Evolutionary conservation across 2,797 vertebrate species (phyloP), one percentile per base, ranked within the genome.

Genomic region (Alosa sapidissima): DNA sequence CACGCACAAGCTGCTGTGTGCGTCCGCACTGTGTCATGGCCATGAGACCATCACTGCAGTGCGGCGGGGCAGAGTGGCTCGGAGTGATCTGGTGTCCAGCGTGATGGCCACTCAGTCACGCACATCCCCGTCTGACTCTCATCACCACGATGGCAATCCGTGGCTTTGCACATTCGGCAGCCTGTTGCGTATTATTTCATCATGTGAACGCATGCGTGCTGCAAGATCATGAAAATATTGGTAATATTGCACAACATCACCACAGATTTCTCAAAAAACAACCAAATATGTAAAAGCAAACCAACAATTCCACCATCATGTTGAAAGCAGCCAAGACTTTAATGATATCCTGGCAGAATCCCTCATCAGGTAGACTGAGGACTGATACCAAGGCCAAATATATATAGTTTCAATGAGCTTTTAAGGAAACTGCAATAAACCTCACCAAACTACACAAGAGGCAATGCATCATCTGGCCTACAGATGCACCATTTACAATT

Each of bases 401-500:
- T 55, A 55, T 19, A 19, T 55, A 54, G 14, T 55, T 60, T 60
- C 58, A 24, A 60, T 24, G 54, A 55, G 4, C n/a, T 10, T 9
- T n/a, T 58, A 19, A 58, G 19, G 62, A 3, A 58, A 65, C 60
- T 65, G 2, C 68, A 75, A 16, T 19, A 16, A 36, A 75, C 33
- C 6, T 45, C 14, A 47, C 19, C 41, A 19, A 36, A n/a, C 14
- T 19, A 21, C 5, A 21, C 72, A 19, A 75, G 13, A 75, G 36
- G 7, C 4, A 45, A 21, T 11, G 36, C 68, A 19, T 41, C 68
- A 75, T 75, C 68, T 75, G 68, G 68, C 33, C 36, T 47, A 78
- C 72, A 78, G 72, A 78, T 78, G 13, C 33, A 65, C 8, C 24
- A 45, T 78, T 78, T 78, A 78, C 14, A 78, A 78, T 78, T 47